Percentiles rank a stretch among this genome's conserved stretches.
These are phyloP conservation scores for Pocillopora grandis DNA, from an alignment of 92 coral and sea anemone genomes.

Conservation along the genomic window DNA sequence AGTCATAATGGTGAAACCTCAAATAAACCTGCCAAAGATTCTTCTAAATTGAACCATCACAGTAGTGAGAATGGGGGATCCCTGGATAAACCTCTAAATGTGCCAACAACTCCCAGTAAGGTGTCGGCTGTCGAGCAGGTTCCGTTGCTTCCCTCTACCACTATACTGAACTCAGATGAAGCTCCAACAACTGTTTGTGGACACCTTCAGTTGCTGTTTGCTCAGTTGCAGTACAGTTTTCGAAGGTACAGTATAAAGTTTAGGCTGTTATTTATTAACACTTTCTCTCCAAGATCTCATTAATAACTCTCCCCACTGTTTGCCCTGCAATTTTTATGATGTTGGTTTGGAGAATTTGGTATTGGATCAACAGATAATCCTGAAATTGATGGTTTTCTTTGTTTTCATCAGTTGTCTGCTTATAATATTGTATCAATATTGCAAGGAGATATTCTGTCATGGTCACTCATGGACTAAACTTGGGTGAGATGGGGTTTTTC, in stretches of 20 bases:
- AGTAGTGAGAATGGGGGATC: not conserved
- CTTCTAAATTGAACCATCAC: not conserved
- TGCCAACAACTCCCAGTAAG: not conserved
- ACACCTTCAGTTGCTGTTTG: conserved; percentile 91
- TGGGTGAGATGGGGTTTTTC: no score
- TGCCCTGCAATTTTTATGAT: no score
- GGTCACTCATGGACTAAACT: no score
- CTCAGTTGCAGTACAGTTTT: conserved; percentile 88
- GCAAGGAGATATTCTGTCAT: no score
- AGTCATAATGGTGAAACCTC: not conserved
- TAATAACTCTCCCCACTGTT: no score
- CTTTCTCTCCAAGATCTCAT: no score
- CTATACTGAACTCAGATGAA: conserved; percentile 48
- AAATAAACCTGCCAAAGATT: conserved; percentile 3
- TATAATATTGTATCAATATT: no score
- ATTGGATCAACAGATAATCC: no score
- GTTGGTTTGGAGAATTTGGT: no score
- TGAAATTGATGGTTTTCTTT: no score
- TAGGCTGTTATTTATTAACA: not conserved
- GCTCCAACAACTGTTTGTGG: conserved; percentile 80
- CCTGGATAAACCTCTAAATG: not conserved
- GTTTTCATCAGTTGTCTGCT: no score
- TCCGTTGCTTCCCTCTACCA: conserved; percentile 73
- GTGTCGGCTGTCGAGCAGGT: conserved; percentile 31
- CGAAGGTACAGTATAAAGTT: conserved; percentile 61